Percentiles rank a stretch among this genome's conserved stretches.
These are phyloP conservation scores for Melanerpes aurifrons DNA, from an alignment of 2,113 vertebrate genomes.

Conservation along the genomic window DNA sequence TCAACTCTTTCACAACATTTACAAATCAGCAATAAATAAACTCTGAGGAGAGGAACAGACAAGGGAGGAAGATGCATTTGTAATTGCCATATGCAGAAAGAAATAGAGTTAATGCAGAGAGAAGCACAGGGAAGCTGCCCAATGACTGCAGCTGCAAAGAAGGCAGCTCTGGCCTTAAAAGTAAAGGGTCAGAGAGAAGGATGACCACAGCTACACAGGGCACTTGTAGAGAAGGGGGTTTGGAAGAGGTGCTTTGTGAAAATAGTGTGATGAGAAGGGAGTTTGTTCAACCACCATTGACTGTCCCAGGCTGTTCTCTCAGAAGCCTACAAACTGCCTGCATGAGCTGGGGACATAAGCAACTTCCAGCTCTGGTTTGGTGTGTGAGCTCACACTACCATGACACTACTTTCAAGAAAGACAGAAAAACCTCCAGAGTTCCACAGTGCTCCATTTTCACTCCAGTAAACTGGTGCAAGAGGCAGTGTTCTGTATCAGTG, in stretches of 20 bases:
- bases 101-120: neutral
- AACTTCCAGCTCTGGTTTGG: neutral
- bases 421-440: neutral
- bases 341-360: rapidly evolving
- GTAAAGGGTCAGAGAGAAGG: neutral
- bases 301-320: neutral
- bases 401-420: neutral
- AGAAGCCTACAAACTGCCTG: neutral
- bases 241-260: neutral
- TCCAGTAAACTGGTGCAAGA: neutral
- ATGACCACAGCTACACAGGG: neutral
- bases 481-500: neutral
- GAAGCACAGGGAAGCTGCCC: neutral
- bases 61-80: neutral
- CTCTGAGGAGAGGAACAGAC: neutral
- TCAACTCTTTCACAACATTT: neutral
- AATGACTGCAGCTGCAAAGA: neutral
- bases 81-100: neutral
- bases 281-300: neutral
- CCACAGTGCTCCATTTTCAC: neutral
- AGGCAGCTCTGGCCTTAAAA: neutral
- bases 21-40: neutral
- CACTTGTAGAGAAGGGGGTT: neutral
- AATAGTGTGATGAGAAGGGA: neutral
- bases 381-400: neutral